Conservation (phyloP, 1,140 invertebrate genomes). For the Maniola jurtina region DNA sequence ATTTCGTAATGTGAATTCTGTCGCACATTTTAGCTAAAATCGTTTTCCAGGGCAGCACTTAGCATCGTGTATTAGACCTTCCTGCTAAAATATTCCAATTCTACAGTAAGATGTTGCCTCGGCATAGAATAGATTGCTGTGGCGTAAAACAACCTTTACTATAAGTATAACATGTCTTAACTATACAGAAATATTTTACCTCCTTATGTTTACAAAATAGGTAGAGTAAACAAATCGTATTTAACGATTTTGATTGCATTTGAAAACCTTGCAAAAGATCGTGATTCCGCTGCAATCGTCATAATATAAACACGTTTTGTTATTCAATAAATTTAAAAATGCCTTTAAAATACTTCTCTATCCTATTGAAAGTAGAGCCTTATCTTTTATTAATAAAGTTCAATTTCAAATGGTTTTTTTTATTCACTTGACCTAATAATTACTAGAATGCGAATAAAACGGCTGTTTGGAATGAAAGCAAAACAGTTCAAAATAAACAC, state of each 20-base stretch:
- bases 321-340: constrained; percentile 16
- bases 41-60: too few species aligned
- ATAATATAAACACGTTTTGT: constrained; percentile 15
- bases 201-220: background rate
- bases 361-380: background rate
- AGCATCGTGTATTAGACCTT: too few species aligned
- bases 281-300: constrained; percentile 19
- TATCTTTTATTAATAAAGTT: background rate
- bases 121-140: too few species aligned
- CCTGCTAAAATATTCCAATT: too few species aligned
- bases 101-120: too few species aligned
- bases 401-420: constrained; percentile 2
- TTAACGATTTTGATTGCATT: constrained; percentile 30
- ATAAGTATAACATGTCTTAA: background rate
- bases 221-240: constrained; percentile 4
- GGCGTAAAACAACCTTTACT: too few species aligned
- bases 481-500: constrained; percentile 22
- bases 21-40: too few species aligned
- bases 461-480: constrained; percentile 23
- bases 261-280: constrained; percentile 33
- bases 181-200: background rate
- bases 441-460: constrained; percentile 27
- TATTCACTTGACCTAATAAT: constrained; percentile 26
- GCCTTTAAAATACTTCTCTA: background rate
- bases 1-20: too few species aligned